Evolutionary conservation across 1,140 invertebrate species (phyloP).

Genomic region (Stratiolaelaps scimitus): DNA sequence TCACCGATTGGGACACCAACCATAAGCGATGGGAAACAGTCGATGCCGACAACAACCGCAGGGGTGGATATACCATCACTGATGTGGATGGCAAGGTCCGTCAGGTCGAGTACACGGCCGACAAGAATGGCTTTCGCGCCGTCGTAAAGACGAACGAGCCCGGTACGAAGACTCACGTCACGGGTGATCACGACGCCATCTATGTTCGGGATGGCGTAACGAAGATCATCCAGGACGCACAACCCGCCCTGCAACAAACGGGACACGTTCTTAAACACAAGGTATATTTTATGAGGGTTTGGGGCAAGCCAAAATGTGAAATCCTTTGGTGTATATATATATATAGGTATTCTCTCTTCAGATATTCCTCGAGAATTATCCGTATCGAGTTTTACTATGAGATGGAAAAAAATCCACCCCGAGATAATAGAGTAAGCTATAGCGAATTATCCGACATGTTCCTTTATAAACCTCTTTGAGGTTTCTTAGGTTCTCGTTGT

Average conservation of each 20-base stretch:
- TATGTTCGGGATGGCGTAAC: constrained; percentile 19
- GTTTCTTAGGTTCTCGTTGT: too few species aligned
- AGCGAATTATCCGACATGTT: too few species aligned
- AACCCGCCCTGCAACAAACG: constrained; percentile 12
- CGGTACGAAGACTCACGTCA: constrained; percentile 6
- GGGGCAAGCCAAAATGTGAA: too few species aligned
- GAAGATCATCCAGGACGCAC: constrained; percentile 5
- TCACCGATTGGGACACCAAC: constrained; percentile 26
- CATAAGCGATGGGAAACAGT: constrained; percentile 22
- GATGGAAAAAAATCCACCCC: too few species aligned
- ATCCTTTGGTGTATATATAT: too few species aligned
- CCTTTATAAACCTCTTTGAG: too few species aligned
- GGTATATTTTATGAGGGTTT: background rate
- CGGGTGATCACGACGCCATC: constrained; percentile 11
- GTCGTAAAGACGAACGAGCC: constrained; percentile 14
- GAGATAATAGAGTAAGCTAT: too few species aligned
- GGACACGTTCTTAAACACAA: constrained; percentile 18
- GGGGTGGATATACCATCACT: constrained; percentile 18
- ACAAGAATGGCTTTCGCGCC: constrained; percentile 15
- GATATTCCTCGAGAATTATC: too few species aligned
- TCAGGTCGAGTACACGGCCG: constrained; percentile 23
- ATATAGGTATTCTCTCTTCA: too few species aligned
- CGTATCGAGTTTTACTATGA: too few species aligned
- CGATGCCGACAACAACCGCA: constrained; percentile 14
- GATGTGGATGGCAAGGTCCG: constrained; percentile 21